Conservation (phyloP, 2,888 invertebrate species). For the Drosophila pegasa region DNA sequence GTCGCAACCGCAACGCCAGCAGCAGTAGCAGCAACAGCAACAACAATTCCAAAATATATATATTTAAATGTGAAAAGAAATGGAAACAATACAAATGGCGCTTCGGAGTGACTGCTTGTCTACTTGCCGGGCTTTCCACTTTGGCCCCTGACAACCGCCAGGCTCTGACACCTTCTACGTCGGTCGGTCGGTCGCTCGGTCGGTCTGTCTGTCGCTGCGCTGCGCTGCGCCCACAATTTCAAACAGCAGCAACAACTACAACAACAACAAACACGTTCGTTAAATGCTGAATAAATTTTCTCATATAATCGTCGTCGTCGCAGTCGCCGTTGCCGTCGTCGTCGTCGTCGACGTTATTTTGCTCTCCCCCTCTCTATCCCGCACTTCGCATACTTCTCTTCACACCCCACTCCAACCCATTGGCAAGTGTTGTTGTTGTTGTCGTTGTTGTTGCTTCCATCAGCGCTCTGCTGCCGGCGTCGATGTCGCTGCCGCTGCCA, state of each 20-base stretch:
- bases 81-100: conserved; percentile 69
- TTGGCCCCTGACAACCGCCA: conserved; percentile 61
- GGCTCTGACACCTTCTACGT: conserved; percentile 68
- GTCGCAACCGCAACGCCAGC: conserved; percentile 12
- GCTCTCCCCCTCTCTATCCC: conserved; percentile 23
- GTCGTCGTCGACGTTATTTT: conserved; percentile 47
- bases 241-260: conserved; percentile 36
- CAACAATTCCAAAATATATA: conserved; percentile 24
- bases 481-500: conserved; percentile 36
- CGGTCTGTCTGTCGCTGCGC: conserved; percentile 34
- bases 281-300: conserved; percentile 78
- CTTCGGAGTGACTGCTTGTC: conserved; percentile 25
- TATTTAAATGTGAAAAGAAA: conserved; percentile 56
- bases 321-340: conserved; percentile 40
- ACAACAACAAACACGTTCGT: conserved; percentile 64
- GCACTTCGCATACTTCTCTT: conserved; percentile 25
- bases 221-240: conserved; percentile 50
- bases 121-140: conserved; percentile 46
- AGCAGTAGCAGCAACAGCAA: conserved; percentile 19
- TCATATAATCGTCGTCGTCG: conserved; percentile 70
- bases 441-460: conserved; percentile 51
- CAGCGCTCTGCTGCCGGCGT: conserved; percentile 53
- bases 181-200: conserved; percentile 43
- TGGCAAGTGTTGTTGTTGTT: conserved; percentile 44
- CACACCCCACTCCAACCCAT: conserved; percentile 37